Conservation (phyloP, 2,113 vertebrate species). For the Mohoua ochrocephala region DNA sequence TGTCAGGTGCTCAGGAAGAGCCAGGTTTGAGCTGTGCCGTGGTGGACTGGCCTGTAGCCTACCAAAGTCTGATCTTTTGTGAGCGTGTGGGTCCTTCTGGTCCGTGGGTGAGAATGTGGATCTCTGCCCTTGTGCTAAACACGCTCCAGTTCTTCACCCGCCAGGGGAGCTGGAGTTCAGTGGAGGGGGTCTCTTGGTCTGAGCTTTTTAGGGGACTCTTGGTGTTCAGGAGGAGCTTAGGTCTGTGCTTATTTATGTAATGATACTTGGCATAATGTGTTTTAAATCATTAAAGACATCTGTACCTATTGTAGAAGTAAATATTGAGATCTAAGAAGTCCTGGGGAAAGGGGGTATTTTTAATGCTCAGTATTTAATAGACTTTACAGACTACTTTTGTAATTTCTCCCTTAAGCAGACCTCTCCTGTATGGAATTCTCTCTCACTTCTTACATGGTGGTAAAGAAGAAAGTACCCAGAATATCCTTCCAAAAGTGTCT, state of each 20-base stretch:
- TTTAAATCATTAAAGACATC: background rate
- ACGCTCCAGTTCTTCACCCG: rapidly evolving
- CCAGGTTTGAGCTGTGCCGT: background rate
- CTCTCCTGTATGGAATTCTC: slow-evolving; percentile 89
- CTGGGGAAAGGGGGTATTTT: background rate
- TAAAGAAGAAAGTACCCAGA: slow-evolving; percentile 63
- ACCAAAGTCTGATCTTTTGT: background rate
- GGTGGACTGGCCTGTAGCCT: background rate
- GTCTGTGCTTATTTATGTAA: background rate
- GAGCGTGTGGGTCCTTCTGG: background rate
- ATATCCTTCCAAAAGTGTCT: slow-evolving; percentile 60
- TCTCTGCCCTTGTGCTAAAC: background rate
- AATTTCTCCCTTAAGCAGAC: slow-evolving; percentile 72
- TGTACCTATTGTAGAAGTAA: background rate
- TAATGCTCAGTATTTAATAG: background rate
- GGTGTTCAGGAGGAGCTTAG: background rate
- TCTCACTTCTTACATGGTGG: slow-evolving; percentile 79
- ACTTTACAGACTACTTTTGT: background rate
- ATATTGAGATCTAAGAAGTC: background rate
- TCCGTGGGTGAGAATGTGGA: background rate
- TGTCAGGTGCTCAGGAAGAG: background rate
- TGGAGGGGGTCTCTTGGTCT: background rate
- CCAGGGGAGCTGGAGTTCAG: background rate
- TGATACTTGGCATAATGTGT: background rate
- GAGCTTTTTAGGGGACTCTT: background rate